phyloP scores from a whole-genome alignment of 2,888 invertebrate genomes.

The Meteorus cinctellus region DNA sequence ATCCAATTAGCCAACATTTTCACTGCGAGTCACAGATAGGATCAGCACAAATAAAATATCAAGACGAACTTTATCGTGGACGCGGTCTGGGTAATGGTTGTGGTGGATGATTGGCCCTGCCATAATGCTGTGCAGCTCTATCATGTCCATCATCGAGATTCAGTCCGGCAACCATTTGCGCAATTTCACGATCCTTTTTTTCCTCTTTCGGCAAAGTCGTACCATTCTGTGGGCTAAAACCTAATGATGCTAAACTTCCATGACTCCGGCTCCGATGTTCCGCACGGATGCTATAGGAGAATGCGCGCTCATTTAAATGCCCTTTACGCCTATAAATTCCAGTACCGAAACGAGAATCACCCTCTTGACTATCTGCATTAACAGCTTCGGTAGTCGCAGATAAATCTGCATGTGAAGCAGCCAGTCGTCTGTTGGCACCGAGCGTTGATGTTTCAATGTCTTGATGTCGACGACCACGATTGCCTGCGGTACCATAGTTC shows the following conservation, averaged over 20 bases:
- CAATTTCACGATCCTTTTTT: conserved; percentile 92
- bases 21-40: background rate
- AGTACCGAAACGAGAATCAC: conserved; percentile 81
- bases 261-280: conserved; percentile 95
- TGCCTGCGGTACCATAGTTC: conserved; percentile 76
- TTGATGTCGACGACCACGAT: conserved; percentile 64
- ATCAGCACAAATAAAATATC: background rate
- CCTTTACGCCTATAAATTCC: conserved; percentile 94
- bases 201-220: conserved; percentile 68
- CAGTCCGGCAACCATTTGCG: conserved; percentile 93
- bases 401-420: conserved; percentile 69
- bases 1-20: background rate
- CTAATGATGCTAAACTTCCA: conserved; percentile 91
- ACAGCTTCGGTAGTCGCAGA: conserved; percentile 51
- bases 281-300: conserved; percentile 94
- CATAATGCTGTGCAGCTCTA: conserved; percentile 76
- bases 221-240: conserved; percentile 84
- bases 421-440: conserved; percentile 64
- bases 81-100: conserved; percentile 71
- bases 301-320: conserved; percentile 93
- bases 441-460: conserved; percentile 59
- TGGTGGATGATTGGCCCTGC: conserved; percentile 74
- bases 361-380: conserved; percentile 57
- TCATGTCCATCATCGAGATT: conserved; percentile 86
- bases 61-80: conserved; percentile 61